A percentile compares a stretch with the other conserved stretches of the same genome.
These are phyloP conservation scores for Melanotaenia parkinsoni DNA, from an alignment of 2,797 vertebrate genomes.

Conservation along the genomic window DNA sequence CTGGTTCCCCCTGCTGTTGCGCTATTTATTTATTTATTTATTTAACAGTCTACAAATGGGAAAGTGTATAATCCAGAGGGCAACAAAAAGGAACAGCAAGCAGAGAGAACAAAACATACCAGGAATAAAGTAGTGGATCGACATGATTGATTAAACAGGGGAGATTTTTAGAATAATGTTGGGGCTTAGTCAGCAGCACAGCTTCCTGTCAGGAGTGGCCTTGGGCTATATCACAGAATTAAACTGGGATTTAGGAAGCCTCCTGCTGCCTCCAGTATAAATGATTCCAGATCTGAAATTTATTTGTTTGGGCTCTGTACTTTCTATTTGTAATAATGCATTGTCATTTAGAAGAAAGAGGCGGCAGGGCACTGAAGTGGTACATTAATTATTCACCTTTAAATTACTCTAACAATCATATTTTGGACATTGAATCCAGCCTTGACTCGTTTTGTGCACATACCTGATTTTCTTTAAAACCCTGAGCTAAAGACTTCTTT, in stretches of 20 bases:
- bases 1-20: background rate
- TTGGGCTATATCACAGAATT: background rate
- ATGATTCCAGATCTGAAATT: background rate
- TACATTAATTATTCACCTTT: no score
- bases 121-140: background rate
- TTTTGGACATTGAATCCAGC: background rate
- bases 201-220: background rate
- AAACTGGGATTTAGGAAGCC: background rate
- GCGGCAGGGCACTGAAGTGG: no score
- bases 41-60: background rate
- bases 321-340: background rate
- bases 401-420: no score
- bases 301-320: background rate
- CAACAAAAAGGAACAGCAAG: background rate
- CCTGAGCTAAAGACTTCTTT: background rate
- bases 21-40: no score
- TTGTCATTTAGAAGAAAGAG: no score
- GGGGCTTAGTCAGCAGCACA: background rate
- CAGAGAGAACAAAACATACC: background rate
- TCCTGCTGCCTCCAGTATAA: background rate
- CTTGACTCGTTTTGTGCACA: background rate
- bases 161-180: background rate
- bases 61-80: background rate
- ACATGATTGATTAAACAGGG: background rate
- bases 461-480: background rate